These are phyloP conservation scores for Salticus scenicus DNA, from an alignment of 2,888 invertebrate genomes.

Conservation along the genomic window DNA sequence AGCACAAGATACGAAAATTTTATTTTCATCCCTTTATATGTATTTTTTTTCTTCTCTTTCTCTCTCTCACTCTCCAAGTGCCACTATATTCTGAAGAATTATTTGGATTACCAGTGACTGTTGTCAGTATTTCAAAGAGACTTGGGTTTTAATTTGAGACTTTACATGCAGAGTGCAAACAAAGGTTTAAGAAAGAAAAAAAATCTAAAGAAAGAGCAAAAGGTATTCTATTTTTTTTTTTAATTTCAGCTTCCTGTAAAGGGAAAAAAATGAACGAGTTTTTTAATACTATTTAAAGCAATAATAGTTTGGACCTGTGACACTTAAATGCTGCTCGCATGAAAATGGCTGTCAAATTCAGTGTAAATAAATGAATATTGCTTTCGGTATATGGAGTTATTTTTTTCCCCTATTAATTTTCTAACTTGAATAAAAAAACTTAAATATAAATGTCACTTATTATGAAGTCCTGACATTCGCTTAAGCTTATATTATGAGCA, in stretches of 20 bases:
- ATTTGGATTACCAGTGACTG: slow-evolving; percentile 38
- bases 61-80: slow-evolving; percentile 20
- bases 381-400: too few relatives aligned
- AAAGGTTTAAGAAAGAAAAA: background rate
- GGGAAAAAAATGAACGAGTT: background rate
- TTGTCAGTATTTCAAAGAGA: slow-evolving; percentile 44
- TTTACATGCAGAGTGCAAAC: slow-evolving; percentile 16
- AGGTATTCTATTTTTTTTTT: background rate
- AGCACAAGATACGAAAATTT: slow-evolving; percentile 21
- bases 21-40: background rate
- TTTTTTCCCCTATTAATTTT: too few relatives aligned
- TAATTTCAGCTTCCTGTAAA: background rate
- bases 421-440: too few relatives aligned
- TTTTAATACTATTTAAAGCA: background rate
- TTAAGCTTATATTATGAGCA: too few relatives aligned
- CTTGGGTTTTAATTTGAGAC: slow-evolving; percentile 51
- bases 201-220: background rate
- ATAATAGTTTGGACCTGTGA: background rate
- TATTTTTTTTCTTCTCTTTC: slow-evolving; percentile 14
- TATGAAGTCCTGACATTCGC: too few relatives aligned
- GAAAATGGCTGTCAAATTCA: background rate
- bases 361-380: too few relatives aligned
- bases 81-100: slow-evolving; percentile 31
- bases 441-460: too few relatives aligned
- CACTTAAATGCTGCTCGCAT: background rate